These are phyloP conservation scores for Simalia tracyae DNA, from an alignment of 2,797 vertebrate genomes.

Conservation along the genomic window DNA sequence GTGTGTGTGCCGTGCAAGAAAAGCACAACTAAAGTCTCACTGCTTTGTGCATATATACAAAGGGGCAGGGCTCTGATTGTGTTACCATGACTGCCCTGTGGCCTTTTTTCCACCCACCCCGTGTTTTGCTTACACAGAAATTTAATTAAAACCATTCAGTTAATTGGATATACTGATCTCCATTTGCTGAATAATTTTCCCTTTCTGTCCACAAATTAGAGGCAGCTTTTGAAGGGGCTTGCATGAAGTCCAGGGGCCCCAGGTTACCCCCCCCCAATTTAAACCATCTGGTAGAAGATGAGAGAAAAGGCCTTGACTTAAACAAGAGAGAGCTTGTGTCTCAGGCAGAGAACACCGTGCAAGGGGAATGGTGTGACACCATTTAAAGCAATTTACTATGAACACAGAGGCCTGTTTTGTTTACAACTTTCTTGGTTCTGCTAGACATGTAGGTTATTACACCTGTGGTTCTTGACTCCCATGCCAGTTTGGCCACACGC, in stretches of 20 bases:
- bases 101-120: neutral
- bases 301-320: neutral
- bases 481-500: neutral
- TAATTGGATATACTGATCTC: neutral
- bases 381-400: neutral
- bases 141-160: neutral
- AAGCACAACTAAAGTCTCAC: neutral
- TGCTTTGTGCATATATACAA: neutral
- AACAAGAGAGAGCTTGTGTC: no score
- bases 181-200: neutral
- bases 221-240: neutral
- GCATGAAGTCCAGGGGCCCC: neutral
- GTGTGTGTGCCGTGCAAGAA: neutral
- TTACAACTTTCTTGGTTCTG: neutral
- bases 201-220: neutral
- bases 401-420: neutral
- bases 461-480: neutral
- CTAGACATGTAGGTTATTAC: neutral
- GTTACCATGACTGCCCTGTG: neutral
- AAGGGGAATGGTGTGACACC: neutral
- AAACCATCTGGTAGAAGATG: neutral
- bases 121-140: neutral
- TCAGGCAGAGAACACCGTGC: neutral
- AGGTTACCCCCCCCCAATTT: neutral
- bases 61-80: neutral